These are phyloP conservation scores for Strigops habroptila DNA, from an alignment of 2,113 vertebrate species.

Conservation along the genomic window DNA sequence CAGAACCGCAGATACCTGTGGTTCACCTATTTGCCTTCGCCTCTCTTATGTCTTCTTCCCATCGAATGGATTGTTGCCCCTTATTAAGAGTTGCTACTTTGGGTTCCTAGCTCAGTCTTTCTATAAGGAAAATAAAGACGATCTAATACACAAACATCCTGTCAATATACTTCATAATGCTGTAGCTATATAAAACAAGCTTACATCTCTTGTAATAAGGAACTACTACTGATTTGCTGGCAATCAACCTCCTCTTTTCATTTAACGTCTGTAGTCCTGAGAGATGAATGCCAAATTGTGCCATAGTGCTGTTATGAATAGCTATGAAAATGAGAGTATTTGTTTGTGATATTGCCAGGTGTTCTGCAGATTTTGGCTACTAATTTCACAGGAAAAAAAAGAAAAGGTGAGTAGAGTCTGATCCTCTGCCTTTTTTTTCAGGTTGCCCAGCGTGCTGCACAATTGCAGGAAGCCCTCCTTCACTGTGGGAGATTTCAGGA, in stretches of 20 bases:
- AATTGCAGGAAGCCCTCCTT: slow-evolving; percentile 92
- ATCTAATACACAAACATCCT: not conserved
- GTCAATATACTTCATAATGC: not conserved
- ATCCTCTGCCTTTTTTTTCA: slow-evolving; percentile 38
- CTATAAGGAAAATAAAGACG: not conserved
- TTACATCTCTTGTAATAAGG: not conserved
- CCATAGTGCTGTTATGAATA: not conserved
- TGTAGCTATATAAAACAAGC: not conserved
- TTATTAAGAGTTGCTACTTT: not conserved
- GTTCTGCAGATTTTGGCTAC: not conserved
- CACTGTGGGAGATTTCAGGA: slow-evolving; percentile 97
- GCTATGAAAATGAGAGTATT: not conserved
- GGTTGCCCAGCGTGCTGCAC: slow-evolving; percentile 91
- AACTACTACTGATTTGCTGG: not conserved
- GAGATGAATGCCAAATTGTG: not conserved
- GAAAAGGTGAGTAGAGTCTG: not conserved
- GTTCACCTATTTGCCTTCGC: not conserved
- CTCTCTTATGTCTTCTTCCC: not conserved
- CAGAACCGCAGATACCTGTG: not conserved
- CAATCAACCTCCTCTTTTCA: not conserved
- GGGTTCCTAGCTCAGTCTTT: not conserved
- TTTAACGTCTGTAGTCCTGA: not conserved
- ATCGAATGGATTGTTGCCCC: not conserved
- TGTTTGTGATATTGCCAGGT: not conserved
- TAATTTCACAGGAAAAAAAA: not conserved